Evolutionary conservation across 1,140 invertebrate species (phyloP), one percentile per base, ranked within the genome.

Genomic region (Anastrepha ludens): DNA sequence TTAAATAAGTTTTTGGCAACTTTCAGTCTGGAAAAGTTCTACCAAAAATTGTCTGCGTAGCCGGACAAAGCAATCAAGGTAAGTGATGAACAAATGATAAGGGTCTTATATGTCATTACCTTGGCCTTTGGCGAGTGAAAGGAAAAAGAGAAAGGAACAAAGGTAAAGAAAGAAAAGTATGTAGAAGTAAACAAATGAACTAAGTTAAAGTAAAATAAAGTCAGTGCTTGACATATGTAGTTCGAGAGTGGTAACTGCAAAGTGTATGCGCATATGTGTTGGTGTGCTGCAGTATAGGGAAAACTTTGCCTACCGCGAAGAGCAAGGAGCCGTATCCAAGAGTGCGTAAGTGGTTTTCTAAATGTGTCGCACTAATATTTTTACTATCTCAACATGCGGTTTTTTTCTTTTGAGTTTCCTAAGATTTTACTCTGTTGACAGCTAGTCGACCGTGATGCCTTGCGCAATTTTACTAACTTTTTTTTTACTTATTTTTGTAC

Each of bases 31-130:
- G 13, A 41, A 70, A 70, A 70, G 67, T 47, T 74, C 2, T 13
- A 6, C 13, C 39, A 47, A 74, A 39, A 55, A 44, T 74, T 74
- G 41, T 17, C 1, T 47, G 15, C 15, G 41, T 39, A 39, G 41
- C 67, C 41, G 67, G 41, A 47, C 67, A 20, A 74, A 9, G 67
- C n/a, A 74, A 47, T 74, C 67, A 47, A 47, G 67, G 67, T 74
- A 74, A 74, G 67, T 74, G 67, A 74, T 74, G 67, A 74, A 41
- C 67, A 74, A 74, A 74, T 74, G 67, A 47, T 74, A 15, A 74
- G 67, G 67, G 67, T 74, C 15, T 13, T 74, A 74, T 15, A 74
- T 47, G 15, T 44, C 41, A 74, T 74, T 74, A 74, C 4, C 13
- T 20, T 70, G 67, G 67, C 67, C 29, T 70, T 70, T 44, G 67